Base-by-base conservation (phyloP, 2,797 vertebrate genomes). In the Eremophila alpestris region DNA sequence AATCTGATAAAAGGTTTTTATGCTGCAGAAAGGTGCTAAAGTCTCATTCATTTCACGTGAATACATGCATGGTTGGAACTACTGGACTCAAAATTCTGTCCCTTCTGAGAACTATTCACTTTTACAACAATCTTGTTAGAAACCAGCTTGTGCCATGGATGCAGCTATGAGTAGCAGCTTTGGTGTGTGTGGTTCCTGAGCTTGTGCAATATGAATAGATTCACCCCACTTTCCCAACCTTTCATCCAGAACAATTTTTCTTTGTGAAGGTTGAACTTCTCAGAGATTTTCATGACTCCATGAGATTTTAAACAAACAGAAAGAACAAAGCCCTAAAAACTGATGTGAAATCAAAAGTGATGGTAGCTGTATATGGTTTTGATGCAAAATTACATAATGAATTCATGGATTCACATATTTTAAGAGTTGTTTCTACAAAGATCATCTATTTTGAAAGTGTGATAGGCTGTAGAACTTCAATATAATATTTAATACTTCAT, bases 101-200 rank as follows among this genome's bases (percentile, higher is more conserved):
- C 6, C 3, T 77, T 73, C 26, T 78, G 21, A 80, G 15, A 67
- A 81, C 81, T 30, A 40, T 4, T 63, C 4, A 8, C 3, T 43
- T 78, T 63, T 59, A 26, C 3, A 55, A 13, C 1, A 38, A 38
- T 3, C 2, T 46, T 62, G 2, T 45, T 62, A 30, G 12, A 83
- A 77, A 64, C 2, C 15, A 46, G 4, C 15, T 6, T 59, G 4
- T 81, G 16, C 15, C 18, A 18, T 1, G 5, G 23, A 27, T 38
- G 11, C 7, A 70, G 26, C 1, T 36, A 9, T 14, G 13, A 16
- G 4, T 17, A 38, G 13, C 1, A 2, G 2, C 12, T 34, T 23
- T 15, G 2, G 6, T 5, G 8, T 16, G 3, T 23, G 9, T 32
- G 4, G 2, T 27, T 65, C 29, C 19, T 55, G 24, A 62, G 3